phyloP scores from a whole-genome alignment of 2,797 vertebrate genomes.

The Melanotaenia maccullochi region DNA sequence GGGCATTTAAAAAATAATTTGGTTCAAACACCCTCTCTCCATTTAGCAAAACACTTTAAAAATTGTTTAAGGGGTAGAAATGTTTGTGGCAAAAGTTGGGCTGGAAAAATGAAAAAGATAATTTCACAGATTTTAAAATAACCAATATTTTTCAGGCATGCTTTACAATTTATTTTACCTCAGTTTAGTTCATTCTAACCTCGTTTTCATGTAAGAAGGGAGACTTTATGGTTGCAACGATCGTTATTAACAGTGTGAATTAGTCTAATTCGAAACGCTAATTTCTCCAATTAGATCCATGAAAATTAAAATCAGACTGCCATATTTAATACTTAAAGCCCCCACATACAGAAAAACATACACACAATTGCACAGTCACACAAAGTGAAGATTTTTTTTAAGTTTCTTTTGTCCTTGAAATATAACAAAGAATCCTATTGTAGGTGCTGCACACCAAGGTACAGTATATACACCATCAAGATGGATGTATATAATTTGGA shows the following conservation, averaged over 20 bases:
- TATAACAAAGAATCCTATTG: conserved; percentile 32
- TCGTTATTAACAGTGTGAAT: not conserved
- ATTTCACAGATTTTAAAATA: not conserved
- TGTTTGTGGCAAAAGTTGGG: not conserved
- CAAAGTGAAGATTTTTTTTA: not conserved
- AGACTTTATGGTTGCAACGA: not conserved
- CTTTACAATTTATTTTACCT: not conserved
- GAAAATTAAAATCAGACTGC: conserved; percentile 10
- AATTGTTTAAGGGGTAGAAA: not conserved
- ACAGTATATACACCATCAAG: conserved; percentile 74
- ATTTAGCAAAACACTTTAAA: not conserved
- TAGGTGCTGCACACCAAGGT: conserved; percentile 52
- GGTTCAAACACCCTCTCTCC: not conserved
- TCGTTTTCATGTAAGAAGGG: conserved; percentile 8
- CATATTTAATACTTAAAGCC: conserved; percentile 2
- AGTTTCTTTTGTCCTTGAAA: conserved; percentile 35
- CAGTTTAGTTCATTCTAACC: conserved; percentile 22
- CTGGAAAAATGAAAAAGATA: not conserved
- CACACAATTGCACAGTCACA: conserved; percentile 5
- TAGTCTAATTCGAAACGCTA: not conserved
- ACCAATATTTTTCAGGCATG: not conserved
- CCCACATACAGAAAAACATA: conserved; percentile 12
- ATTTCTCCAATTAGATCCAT: not conserved
- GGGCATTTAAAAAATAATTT: conserved; percentile 14
- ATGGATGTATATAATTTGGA: conserved; percentile 67